These are phyloP conservation scores for Heteromyza rotundicornis DNA, from an alignment of 2,888 invertebrate genomes.

Conservation along the genomic window DNA sequence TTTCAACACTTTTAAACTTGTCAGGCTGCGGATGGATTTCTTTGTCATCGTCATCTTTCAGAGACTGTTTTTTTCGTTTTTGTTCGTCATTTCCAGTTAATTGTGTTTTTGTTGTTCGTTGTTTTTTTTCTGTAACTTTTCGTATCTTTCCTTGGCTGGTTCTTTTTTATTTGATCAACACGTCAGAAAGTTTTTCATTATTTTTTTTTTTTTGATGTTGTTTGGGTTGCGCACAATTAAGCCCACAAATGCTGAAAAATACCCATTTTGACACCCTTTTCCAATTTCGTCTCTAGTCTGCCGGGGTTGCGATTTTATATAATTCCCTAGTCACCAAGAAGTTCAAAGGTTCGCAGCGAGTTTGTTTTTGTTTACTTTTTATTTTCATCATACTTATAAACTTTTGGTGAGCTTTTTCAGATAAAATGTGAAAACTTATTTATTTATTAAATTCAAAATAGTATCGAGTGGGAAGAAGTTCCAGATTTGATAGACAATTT, in stretches of 20 bases:
- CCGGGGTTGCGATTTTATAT: no score
- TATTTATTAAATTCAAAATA: no score
- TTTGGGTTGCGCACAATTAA: conserved; percentile 50
- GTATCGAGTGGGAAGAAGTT: no score
- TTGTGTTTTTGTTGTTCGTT: conserved; percentile 50
- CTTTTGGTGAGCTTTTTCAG: no score
- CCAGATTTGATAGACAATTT: no score
- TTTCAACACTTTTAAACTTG: neutral
- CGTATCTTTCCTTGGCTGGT: conserved; percentile 13
- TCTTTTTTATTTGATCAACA: conserved; percentile 17
- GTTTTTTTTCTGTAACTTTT: conserved; percentile 10
- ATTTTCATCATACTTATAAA: no score
- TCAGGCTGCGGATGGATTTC: conserved; percentile 7
- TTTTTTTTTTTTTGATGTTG: conserved; percentile 33
- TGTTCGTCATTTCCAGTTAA: conserved; percentile 48
- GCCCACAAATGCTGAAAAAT: conserved; percentile 39
- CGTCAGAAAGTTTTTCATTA: conserved; percentile 45
- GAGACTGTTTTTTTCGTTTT: conserved; percentile 12
- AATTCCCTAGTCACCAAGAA: neutral
- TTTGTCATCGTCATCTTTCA: neutral
- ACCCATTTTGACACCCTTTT: conserved; percentile 23
- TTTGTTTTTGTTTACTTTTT: neutral
- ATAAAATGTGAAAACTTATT: no score
- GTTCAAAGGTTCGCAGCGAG: neutral
- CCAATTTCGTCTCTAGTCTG: conserved; percentile 13